These are phyloP conservation scores for Oreochromis mossambicus DNA, from an alignment of 2,797 vertebrate species.

Conservation along the genomic window DNA sequence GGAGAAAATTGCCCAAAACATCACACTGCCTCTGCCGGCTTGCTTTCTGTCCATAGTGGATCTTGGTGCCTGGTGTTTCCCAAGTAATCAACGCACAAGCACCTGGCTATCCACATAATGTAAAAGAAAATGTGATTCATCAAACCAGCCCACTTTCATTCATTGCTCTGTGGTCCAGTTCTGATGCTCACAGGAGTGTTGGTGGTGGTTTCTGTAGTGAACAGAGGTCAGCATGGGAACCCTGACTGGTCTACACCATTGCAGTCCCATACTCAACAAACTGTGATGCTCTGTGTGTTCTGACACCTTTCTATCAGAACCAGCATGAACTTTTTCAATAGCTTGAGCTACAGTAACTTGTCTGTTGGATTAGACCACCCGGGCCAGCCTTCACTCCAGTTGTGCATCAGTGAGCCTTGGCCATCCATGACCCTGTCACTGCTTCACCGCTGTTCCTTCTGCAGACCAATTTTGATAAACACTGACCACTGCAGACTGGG, in stretches of 20 bases:
- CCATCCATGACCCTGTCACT: background rate
- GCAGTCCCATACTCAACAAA: background rate
- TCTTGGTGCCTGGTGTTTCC: accelerated
- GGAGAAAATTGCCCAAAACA: background rate
- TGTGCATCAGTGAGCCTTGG: background rate
- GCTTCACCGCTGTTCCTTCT: background rate
- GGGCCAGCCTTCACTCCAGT: accelerated
- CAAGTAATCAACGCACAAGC: accelerated
- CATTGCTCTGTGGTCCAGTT: background rate
- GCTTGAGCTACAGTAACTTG: background rate
- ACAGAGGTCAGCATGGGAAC: accelerated
- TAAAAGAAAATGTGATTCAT: background rate
- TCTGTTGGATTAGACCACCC: background rate
- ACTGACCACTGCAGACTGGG: too few species aligned
- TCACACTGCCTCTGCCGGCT: accelerated
- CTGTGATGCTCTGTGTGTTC: background rate
- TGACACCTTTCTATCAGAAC: too few species aligned
- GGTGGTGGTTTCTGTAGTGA: background rate
- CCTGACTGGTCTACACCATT: background rate
- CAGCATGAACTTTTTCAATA: background rate
- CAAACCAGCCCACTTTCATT: background rate
- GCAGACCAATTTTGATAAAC: too few species aligned
- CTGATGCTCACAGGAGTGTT: accelerated
- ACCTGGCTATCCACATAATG: background rate
- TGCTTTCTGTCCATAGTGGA: background rate